A percentile compares a stretch with the other conserved stretches of the same genome.
Conservation (phyloP, 2,797 vertebrate genomes). For the Syngnathus acus region DNA sequence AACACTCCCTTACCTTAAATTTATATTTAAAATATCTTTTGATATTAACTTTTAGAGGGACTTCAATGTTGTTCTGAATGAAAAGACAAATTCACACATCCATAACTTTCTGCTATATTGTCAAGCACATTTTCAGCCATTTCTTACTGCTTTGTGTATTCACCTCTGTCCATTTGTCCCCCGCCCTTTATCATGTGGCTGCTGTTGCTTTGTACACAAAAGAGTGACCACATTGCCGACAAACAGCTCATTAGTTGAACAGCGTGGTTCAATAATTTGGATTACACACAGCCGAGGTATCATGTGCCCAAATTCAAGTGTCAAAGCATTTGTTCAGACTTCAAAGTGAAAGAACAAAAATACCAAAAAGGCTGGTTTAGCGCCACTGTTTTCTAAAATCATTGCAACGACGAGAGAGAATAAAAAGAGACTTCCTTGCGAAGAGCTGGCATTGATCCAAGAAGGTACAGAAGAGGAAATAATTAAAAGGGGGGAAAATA, state of each 20-base stretch:
- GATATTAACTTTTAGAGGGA: too few species aligned
- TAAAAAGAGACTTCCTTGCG: not conserved
- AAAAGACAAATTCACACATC: not conserved
- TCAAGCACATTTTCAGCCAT: not conserved
- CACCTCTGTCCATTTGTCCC: not conserved
- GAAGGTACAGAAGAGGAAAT: not conserved
- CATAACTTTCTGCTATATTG: not conserved
- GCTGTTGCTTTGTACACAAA: slow-evolving; percentile 11
- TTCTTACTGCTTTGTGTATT: not conserved
- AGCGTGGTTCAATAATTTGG: not conserved
- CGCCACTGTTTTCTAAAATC: slow-evolving; percentile 20
- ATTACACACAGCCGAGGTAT: slow-evolving; percentile 16
- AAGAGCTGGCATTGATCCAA: not conserved
- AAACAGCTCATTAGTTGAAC: slow-evolving; percentile 6
- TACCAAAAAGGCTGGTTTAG: slow-evolving; percentile 36
- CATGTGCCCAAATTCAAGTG: slow-evolving; percentile 35
- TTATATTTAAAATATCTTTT: too few species aligned
- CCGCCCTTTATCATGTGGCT: not conserved
- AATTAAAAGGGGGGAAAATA: not conserved
- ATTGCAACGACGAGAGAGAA: slow-evolving; percentile 4
- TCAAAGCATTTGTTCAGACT: slow-evolving; percentile 38
- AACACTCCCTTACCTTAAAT: too few species aligned
- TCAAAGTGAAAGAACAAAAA: slow-evolving; percentile 24
- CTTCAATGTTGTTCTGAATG: not conserved
- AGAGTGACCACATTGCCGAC: slow-evolving; percentile 24